Base-by-base conservation (phyloP, 1,140 invertebrate genomes). In the Anastrepha obliqua region DNA sequence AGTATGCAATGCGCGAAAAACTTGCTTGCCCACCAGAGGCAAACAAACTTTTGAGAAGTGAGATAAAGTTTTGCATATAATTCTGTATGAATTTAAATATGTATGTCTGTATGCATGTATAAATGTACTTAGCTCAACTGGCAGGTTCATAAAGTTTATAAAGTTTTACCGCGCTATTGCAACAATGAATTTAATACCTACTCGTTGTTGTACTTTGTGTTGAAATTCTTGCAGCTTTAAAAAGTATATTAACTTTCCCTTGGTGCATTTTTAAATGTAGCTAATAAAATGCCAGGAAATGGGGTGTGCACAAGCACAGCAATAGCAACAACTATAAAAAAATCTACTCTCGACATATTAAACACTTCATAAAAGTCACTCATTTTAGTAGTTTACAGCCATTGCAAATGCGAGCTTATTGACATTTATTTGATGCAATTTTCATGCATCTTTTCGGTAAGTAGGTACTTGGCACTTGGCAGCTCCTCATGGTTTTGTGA, bases 321-420 rank as follows among this genome's bases (percentile, higher is more conserved):
- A 55, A 55, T 2, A 58, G 74, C 70, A 55, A 8, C 29, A 67
- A 39, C n/a, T 29, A 5, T 5, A 9, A 39, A 29, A 39, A 20
- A 7, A 67, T n/a, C 7, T 20, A 55, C 74, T 55, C 55, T 17
- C 74, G n/a, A 81, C 47, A 81, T 8, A 20, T 81, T 81, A 55
- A 81, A 55, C 74, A 81, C 74, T n/a, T 58, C n/a, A 81, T 81
- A 81, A 81, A 81, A 81, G 17, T 81, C 67, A 74, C 13, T 47
- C 42, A 47, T n/a, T 55, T 0, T 81, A 51, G 20, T 47, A 81
- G 17, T 78, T 55, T 78, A 17, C 44, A n/a, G 47, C 9, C 51
- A 81, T 47, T 2, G 74, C 47, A 55, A 81, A 55, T 81, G 74
- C 51, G 3, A 81, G 74, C 74, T 81, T 81, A 81, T 81, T 55